phyloP scores from a whole-genome alignment of 1,140 invertebrate genomes.

The Pogonognathellus flavescens region DNA sequence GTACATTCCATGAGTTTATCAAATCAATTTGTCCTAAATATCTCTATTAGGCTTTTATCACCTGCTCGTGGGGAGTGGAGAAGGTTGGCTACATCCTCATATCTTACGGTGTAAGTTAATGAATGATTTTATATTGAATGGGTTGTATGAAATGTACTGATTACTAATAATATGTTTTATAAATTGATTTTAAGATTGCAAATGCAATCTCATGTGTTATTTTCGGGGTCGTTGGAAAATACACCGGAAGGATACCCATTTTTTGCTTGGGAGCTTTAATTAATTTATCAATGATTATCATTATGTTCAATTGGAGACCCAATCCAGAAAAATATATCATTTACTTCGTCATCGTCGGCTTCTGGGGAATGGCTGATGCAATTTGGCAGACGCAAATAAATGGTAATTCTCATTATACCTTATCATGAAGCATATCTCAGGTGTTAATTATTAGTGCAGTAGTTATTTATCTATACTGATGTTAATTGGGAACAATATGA shows the following conservation, averaged over 20 bases:
- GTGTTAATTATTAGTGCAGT: neutral
- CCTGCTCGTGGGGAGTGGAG: conserved; percentile 90
- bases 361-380: conserved; percentile 95
- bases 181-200: too few relatives aligned
- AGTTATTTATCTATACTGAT: neutral
- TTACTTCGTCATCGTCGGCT: conserved; percentile 83
- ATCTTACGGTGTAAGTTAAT: conserved; percentile 86
- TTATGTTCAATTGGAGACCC: conserved; percentile 87
- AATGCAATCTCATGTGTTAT: conserved; percentile 89
- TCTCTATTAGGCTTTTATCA: conserved; percentile 72
- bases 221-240: conserved; percentile 93
- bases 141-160: too few relatives aligned
- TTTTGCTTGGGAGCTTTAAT: conserved; percentile 83
- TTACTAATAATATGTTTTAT: too few relatives aligned
- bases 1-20: neutral
- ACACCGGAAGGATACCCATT: conserved; percentile 88
- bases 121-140: too few relatives aligned
- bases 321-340: conserved; percentile 82
- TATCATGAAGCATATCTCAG: neutral
- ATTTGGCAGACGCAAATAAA: conserved; percentile 99
- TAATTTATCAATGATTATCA: conserved; percentile 74
- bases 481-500: neutral
- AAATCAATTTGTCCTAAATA: neutral
- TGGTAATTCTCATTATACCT: conserved; percentile 71
- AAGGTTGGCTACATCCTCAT: conserved; percentile 96